Conservation (phyloP, 1,140 invertebrate species). For the Dufourea novaeangliae region DNA sequence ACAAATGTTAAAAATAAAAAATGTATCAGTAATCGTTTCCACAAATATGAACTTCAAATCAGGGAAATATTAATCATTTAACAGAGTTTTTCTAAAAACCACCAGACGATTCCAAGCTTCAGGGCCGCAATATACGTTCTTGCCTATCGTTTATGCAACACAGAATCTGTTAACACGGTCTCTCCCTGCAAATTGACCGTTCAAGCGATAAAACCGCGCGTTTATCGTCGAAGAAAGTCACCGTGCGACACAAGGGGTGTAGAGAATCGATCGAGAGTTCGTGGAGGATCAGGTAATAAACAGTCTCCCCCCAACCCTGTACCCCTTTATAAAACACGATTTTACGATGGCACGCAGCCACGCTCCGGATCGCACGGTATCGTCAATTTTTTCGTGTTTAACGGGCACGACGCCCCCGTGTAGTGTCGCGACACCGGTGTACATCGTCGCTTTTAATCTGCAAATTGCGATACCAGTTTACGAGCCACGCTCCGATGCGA, state of each 20-base stretch:
- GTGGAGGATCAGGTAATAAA: conserved; percentile 55
- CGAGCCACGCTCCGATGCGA: neutral
- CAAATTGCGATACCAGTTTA: neutral
- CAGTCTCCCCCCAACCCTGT: conserved; percentile 46
- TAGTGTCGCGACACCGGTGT: neutral
- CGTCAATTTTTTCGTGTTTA: conserved; percentile 38
- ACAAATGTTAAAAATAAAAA: no score
- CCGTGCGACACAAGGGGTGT: no score
- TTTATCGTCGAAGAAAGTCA: neutral
- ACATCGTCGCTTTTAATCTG: conserved; percentile 8
- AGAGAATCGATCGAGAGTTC: neutral
- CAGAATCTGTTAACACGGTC: neutral
- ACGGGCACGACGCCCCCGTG: conserved; percentile 8
- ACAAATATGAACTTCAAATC: no score
- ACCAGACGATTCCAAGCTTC: no score
- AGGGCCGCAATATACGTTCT: no score
- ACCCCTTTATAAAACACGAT: conserved; percentile 37
- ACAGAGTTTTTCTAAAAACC: no score
- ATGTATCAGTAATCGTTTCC: no score
- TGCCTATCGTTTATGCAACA: neutral
- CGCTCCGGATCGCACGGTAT: conserved; percentile 13
- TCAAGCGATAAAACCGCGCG: neutral
- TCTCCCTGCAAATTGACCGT: neutral
- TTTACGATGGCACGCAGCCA: conserved; percentile 46
- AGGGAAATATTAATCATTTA: neutral